Evolutionary conservation across 2,888 invertebrate genomes (phyloP).

Genomic region (Tuberolachnus salignus): DNA sequence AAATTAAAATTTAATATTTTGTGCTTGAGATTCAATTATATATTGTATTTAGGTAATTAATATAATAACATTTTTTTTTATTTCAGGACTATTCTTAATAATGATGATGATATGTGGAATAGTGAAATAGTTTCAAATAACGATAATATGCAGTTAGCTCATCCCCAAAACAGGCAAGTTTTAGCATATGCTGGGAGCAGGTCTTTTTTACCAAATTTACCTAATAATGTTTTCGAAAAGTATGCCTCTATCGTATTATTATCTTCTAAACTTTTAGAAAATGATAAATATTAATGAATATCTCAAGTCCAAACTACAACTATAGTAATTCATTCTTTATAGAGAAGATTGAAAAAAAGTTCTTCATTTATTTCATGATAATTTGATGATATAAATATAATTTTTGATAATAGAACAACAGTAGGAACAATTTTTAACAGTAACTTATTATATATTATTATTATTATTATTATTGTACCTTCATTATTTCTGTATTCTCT

Average conservation of each 20-base stretch:
- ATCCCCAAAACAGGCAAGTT: slow-evolving; percentile 52
- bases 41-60: background rate
- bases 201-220: slow-evolving; percentile 11
- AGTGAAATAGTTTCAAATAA: slow-evolving; percentile 1
- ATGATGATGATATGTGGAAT: slow-evolving; percentile 12
- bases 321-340: background rate
- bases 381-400: background rate
- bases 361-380: background rate
- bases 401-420: background rate
- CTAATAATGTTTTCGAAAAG: slow-evolving; percentile 9
- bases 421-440: background rate
- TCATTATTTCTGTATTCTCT: too few relatives aligned
- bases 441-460: background rate
- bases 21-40: too few relatives aligned
- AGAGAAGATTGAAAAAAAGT: background rate
- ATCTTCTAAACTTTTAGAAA: slow-evolving; percentile 1
- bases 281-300: background rate
- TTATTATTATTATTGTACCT: background rate
- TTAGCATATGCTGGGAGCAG: background rate
- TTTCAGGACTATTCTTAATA: slow-evolving; percentile 15
- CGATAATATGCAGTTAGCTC: slow-evolving; percentile 49
- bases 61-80: background rate
- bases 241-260: slow-evolving; percentile 13
- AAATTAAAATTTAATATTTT: too few relatives aligned
- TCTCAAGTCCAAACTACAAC: background rate